A percentile compares a stretch with the other conserved stretches of the same genome.
Evolutionary conservation across 2,888 invertebrate genomes (phyloP).

Genomic region (Melanargia galathea): DNA sequence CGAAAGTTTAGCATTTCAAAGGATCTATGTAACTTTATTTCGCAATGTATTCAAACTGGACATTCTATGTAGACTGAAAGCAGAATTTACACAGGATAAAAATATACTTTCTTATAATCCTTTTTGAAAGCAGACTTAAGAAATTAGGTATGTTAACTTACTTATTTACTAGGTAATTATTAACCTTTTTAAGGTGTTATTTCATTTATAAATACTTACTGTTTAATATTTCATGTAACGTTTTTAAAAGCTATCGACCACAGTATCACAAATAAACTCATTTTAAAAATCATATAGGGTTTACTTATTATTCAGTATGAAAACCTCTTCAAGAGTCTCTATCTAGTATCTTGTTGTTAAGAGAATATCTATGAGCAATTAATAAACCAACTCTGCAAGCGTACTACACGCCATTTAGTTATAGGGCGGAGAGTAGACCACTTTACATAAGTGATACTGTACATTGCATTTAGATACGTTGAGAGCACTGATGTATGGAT

Average conservation of each 20-base stretch:
- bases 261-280: too few species aligned
- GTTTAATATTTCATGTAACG: too few species aligned
- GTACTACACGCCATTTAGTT: conserved; percentile 5
- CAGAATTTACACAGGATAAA: not conserved
- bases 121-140: not conserved
- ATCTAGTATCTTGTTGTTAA: not conserved
- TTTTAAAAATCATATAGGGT: too few species aligned
- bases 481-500: conserved; percentile 2
- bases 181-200: too few species aligned
- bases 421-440: conserved; percentile 14
- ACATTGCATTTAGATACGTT: conserved; percentile 11
- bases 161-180: too few species aligned
- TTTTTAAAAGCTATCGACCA: too few species aligned
- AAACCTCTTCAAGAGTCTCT: not conserved
- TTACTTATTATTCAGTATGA: too few species aligned
- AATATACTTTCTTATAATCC: not conserved
- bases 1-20: conserved; percentile 29
- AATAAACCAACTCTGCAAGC: conserved; percentile 9
- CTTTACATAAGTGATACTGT: conserved; percentile 19
- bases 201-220: too few species aligned
- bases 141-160: not conserved
- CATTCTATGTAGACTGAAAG: not conserved
- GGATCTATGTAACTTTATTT: conserved; percentile 18
- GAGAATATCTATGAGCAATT: conserved; percentile 7
- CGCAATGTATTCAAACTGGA: not conserved